A percentile compares a stretch with the other conserved stretches of the same genome.
Conservation (phyloP, 2,113 vertebrate species). For the Toxotes jaculatrix region DNA sequence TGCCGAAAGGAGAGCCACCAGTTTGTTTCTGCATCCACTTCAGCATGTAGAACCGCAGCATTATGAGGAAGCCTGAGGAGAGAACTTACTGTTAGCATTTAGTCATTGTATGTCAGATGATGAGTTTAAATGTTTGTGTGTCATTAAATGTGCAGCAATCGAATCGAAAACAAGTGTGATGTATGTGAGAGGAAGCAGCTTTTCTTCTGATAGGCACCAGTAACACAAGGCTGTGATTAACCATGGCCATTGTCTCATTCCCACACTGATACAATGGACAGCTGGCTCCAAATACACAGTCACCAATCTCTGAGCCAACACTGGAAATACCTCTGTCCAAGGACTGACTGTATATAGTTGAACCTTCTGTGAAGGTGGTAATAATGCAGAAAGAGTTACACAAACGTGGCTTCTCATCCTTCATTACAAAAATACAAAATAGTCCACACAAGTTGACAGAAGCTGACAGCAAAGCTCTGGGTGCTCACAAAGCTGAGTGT, state of each 20-base stretch:
- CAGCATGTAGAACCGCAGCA: conserved; percentile 82
- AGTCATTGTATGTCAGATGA: background rate
- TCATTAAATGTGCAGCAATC: conserved; percentile 3
- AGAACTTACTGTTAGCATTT: background rate
- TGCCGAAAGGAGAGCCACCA: conserved; percentile 19
- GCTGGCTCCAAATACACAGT: conserved; percentile 34
- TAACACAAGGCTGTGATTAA: conserved; percentile 45
- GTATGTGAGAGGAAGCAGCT: conserved; percentile 49
- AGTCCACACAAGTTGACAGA: background rate
- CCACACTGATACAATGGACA: conserved; percentile 63
- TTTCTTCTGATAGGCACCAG: conserved; percentile 34
- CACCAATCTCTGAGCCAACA: conserved; percentile 42
- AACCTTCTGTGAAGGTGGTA: background rate
- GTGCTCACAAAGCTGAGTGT: too few species aligned
- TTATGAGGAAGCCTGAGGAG: conserved; percentile 81
- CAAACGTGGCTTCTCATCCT: background rate
- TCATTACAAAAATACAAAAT: background rate
- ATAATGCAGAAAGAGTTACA: background rate
- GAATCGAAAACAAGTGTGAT: conserved; percentile 8
- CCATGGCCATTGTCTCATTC: conserved; percentile 52
- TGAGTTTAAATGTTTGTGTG: background rate
- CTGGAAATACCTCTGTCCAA: conserved; percentile 11
- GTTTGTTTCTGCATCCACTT: conserved; percentile 72
- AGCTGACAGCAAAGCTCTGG: background rate
- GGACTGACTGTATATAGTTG: background rate